Evolutionary conservation across 1,140 invertebrate species (phyloP).

Genomic region (Brachionus calyciflorus): DNA sequence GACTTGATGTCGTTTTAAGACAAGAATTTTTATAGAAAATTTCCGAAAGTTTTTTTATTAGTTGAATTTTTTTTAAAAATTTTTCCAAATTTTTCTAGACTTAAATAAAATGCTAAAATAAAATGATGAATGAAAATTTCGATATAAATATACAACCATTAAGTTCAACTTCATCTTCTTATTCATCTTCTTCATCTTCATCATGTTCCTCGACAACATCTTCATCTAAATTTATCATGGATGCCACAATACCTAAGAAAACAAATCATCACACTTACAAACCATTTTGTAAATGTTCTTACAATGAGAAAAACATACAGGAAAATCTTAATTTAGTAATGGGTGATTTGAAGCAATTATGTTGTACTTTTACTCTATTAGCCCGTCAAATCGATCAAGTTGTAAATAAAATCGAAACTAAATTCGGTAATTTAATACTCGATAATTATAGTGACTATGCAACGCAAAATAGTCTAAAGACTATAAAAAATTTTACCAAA

Average conservation of each 20-base stretch:
- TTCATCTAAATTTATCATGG: neutral
- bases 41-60: no score
- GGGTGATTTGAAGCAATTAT: constrained; percentile 21
- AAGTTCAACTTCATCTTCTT: constrained; percentile 24
- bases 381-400: constrained; percentile 46
- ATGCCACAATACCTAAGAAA: neutral
- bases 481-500: constrained; percentile 23
- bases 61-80: neutral
- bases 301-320: neutral
- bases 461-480: neutral
- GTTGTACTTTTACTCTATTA: constrained; percentile 4
- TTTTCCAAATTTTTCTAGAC: neutral
- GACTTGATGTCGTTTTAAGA: no score
- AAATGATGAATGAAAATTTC: constrained; percentile 19
- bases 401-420: constrained; percentile 15
- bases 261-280: neutral
- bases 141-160: constrained; percentile 5
- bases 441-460: neutral
- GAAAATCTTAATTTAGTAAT: constrained; percentile 17
- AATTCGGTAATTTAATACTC: neutral
- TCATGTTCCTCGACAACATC: neutral
- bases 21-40: no score
- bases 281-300: neutral
- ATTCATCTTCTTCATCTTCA: neutral
- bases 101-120: neutral